Percentiles rank a stretch among this genome's conserved stretches.
These are phyloP conservation scores for Temnothorax nylanderi DNA, from an alignment of 1,140 invertebrate genomes.

Conservation along the genomic window DNA sequence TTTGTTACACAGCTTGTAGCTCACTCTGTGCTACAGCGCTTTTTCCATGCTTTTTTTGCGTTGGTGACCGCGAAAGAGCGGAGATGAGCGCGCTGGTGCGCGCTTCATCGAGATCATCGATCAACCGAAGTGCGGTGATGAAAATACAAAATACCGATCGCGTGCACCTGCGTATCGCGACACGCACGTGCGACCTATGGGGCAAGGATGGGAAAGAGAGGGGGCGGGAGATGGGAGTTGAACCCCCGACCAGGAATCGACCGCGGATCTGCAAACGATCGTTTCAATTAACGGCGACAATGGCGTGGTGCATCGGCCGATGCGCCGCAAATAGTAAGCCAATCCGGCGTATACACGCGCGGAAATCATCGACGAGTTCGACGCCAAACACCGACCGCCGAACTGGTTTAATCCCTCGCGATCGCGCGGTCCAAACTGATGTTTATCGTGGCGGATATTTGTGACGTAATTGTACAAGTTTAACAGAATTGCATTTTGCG, in stretches of 20 bases:
- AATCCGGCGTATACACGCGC: constrained; percentile 36
- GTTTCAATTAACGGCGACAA: constrained; percentile 71
- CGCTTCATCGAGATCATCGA: constrained; percentile 64
- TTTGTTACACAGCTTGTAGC: constrained; percentile 22
- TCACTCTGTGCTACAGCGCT: not conserved
- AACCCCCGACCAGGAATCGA: constrained; percentile 29
- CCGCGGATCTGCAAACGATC: constrained; percentile 61
- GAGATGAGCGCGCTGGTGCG: constrained; percentile 44
- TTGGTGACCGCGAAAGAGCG: constrained; percentile 13
- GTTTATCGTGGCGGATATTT: constrained; percentile 42
- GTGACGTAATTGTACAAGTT: constrained; percentile 54
- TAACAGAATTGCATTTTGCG: constrained; percentile 38
- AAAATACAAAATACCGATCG: constrained; percentile 35
- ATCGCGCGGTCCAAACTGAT: constrained; percentile 31
- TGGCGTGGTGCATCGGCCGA: constrained; percentile 12
- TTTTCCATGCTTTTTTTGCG: constrained; percentile 29
- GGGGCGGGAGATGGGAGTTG: not conserved
- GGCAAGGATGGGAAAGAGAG: not conserved
- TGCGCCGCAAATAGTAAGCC: constrained; percentile 13
- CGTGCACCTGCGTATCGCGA: constrained; percentile 37
- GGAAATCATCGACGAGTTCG: constrained; percentile 53
- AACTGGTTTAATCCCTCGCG: constrained; percentile 38
- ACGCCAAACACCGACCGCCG: constrained; percentile 28
- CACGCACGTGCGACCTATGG: constrained; percentile 15
- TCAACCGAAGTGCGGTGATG: not conserved